phyloP scores from a whole-genome alignment of 2,113 vertebrate genomes.

The Irena cyanogastra region DNA sequence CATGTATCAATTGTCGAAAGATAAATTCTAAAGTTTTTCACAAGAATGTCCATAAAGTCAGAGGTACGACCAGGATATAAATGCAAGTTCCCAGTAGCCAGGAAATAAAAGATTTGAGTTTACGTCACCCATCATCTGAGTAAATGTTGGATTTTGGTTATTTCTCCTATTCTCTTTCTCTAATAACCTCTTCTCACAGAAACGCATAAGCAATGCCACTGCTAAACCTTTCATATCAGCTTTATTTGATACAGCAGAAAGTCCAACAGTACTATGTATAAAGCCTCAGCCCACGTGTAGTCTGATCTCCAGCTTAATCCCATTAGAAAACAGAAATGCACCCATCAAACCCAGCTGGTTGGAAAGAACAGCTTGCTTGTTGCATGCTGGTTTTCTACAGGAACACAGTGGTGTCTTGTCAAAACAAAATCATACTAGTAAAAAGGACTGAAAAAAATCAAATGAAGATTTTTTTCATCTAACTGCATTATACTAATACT shows the following conservation, averaged over 20 bases:
- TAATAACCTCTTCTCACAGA: neutral
- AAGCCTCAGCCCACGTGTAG: neutral
- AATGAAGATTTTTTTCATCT: neutral
- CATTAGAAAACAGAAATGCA: neutral
- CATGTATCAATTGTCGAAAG: neutral
- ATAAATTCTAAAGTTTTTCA: neutral
- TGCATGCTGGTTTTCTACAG: neutral
- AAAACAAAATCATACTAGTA: neutral
- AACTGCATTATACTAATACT: neutral
- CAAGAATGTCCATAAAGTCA: neutral
- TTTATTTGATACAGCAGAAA: neutral
- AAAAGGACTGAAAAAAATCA: neutral
- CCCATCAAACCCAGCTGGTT: neutral
- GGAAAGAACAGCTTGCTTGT: neutral
- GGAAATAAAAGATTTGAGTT: neutral
- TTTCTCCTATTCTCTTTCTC: neutral
- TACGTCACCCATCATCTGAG: rapidly evolving
- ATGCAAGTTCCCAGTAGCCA: neutral
- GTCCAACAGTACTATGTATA: neutral
- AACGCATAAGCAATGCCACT: neutral
- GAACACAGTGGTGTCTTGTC: neutral
- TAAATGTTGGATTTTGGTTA: neutral
- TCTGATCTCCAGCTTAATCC: neutral
- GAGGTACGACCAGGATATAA: neutral
- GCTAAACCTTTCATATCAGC: neutral